Base-by-base conservation (phyloP, 2,113 vertebrate genomes). In the Osmerus mordax region DNA sequence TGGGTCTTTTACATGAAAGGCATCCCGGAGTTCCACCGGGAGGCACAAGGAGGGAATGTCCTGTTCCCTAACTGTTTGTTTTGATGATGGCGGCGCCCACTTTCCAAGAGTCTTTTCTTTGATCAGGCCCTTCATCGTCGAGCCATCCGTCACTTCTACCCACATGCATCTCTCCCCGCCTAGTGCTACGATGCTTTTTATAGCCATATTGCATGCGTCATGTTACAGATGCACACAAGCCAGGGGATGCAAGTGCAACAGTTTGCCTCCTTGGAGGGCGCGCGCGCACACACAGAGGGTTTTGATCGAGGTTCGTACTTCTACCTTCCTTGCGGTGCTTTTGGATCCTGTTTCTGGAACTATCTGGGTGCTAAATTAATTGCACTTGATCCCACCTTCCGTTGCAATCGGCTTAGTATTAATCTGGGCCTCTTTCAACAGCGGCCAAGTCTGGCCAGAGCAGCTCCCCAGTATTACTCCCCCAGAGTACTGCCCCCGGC, bases 281-380 rank as follows among this genome's bases (percentile, higher is more conserved):
- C 25, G 2, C 25, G 25, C 25, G 60, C 75, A 70, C 12, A 29
- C 21, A 69, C 72, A 55, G 2, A 29, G 21, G 13, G 59, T 6
- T 23, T 47, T 51, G 21, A 56, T 16, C 36, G 13, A 61, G 65
- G 71, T 83, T 79, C 56, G 72, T 14, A 3, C 73, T 41, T 76
- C 72, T 68, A 28, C 58, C 63, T 75, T 59, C 72, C 80, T 81
- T 78, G 72, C 78, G 74, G 67, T 23, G 72, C 76, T 73, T 75
- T 87, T 80, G 73, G 62, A 71, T 65, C 65, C 75, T 77, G 73
- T 84, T 89, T 83, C 84, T 84, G 82, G 81, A 87, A 89, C 80
- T 81, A 82, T 87, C 82, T 82, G 82, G 84, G 85, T 86, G 85
- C 87, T 90, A 87, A 88, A 88, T 90, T 80, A 89, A 89, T 89